phyloP scores from a whole-genome alignment of 2,797 vertebrate species.

The Sebastes melanostomus region DNA sequence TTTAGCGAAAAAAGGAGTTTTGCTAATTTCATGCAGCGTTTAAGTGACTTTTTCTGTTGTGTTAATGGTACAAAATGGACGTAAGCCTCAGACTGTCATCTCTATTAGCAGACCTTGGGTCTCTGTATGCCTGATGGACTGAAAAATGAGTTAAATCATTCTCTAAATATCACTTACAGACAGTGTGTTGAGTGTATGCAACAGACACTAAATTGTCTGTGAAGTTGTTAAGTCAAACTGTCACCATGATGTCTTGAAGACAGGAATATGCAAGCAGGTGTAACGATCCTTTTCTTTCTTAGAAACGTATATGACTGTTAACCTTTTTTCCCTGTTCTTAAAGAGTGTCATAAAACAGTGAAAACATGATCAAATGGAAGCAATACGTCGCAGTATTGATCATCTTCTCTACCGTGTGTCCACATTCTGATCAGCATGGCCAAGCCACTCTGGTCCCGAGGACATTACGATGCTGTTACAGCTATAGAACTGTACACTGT shows the following conservation, averaged over 20 bases:
- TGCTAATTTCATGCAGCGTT: slow-evolving; percentile 86
- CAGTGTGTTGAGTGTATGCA: slow-evolving; percentile 16
- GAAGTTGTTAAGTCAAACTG: slow-evolving; percentile 50
- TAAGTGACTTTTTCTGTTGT: slow-evolving; percentile 79
- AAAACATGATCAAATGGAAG: slow-evolving; percentile 66
- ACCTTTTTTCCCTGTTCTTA: slow-evolving; percentile 49
- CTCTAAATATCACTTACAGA: slow-evolving; percentile 33
- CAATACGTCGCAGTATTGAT: slow-evolving; percentile 76
- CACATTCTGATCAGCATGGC: slow-evolving; percentile 52
- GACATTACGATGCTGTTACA: slow-evolving; percentile 61
- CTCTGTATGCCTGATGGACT: slow-evolving; percentile 43
- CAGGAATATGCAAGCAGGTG: slow-evolving; percentile 72
- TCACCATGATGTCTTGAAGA: slow-evolving; percentile 61
- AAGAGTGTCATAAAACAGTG: slow-evolving; percentile 56
- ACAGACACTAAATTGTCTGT: slow-evolving; percentile 28
- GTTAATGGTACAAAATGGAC: slow-evolving; percentile 86
- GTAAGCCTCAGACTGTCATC: slow-evolving; percentile 41
- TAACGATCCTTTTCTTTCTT: slow-evolving; percentile 39
- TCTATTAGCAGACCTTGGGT: slow-evolving; percentile 41
- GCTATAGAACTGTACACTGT: slow-evolving; percentile 77
- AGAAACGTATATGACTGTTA: slow-evolving; percentile 67
- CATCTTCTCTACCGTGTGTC: slow-evolving; percentile 45
- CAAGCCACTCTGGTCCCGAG: slow-evolving; percentile 54
- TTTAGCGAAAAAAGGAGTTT: slow-evolving; percentile 84
- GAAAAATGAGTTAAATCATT: slow-evolving; percentile 35